A percentile compares a stretch with the other conserved stretches of the same genome.
These are phyloP conservation scores for Chloropsis hardwickii DNA, from an alignment of 2,113 vertebrate species.

Conservation along the genomic window DNA sequence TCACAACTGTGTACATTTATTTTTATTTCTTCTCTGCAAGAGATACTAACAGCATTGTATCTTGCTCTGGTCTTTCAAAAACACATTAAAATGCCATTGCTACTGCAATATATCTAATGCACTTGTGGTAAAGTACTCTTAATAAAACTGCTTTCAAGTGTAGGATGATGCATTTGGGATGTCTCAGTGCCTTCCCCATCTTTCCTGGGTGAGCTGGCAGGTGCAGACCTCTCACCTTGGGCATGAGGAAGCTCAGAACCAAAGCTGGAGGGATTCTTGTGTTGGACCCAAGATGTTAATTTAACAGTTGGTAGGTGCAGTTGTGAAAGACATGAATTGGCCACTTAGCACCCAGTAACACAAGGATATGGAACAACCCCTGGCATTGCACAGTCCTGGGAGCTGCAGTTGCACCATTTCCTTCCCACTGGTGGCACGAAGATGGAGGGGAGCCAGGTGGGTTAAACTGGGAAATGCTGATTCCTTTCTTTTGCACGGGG, in stretches of 20 bases:
- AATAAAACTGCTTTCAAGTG: not conserved
- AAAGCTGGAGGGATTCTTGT: not conserved
- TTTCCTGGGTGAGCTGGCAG: not conserved
- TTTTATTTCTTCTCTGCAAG: not conserved
- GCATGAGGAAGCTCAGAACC: not conserved
- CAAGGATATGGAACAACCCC: not conserved
- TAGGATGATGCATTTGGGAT: not conserved
- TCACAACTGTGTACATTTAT: not conserved
- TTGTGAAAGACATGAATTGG: not conserved
- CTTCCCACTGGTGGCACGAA: not conserved
- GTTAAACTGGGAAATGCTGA: not conserved
- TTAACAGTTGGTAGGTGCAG: not conserved
- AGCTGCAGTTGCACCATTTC: slow-evolving; percentile 15
- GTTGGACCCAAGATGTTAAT: not conserved
- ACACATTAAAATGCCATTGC: not conserved
- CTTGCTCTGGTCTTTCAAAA: not conserved
- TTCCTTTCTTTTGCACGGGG: fast-evolving
- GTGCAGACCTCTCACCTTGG: not conserved
- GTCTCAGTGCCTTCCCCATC: not conserved
- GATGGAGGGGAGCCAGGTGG: not conserved
- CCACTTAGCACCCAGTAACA: not conserved
- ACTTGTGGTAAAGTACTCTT: not conserved
- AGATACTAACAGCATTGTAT: not conserved
- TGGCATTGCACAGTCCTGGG: not conserved
- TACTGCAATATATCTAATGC: not conserved